Evolutionary conservation across 1,140 invertebrate species (phyloP).

Genomic region (Eciton burchellii): DNA sequence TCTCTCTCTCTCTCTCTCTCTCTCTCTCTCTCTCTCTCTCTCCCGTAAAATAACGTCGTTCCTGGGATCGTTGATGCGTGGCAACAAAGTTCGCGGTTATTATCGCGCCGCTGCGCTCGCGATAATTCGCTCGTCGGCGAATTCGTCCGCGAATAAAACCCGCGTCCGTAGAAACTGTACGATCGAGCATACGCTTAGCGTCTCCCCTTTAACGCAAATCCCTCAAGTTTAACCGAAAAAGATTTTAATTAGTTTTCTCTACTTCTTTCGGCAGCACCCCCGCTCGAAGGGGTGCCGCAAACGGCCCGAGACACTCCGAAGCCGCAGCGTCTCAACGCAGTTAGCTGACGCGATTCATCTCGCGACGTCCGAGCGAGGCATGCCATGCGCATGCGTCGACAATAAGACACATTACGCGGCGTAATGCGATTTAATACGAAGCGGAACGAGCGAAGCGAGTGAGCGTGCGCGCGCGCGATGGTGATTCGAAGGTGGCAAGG

Average conservation of each 20-base stretch:
- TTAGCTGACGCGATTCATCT: conserved; percentile 25
- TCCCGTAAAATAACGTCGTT: conserved; percentile 41
- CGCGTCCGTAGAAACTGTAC: no score
- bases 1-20: no score
- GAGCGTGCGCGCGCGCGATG: conserved; percentile 1
- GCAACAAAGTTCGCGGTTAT: conserved; percentile 20
- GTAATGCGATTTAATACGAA: conserved; percentile 51
- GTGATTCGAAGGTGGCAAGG: conserved; percentile 69
- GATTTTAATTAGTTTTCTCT: no score
- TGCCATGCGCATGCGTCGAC: conserved; percentile 9
- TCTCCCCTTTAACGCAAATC: no score
- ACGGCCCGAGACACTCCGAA: conserved; percentile 9
- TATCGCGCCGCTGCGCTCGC: no score
- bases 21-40: no score
- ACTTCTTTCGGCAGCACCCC: no score
- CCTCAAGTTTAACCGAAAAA: no score
- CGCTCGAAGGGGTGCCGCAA: no score
- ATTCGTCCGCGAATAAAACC: no score
- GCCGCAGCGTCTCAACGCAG: neutral
- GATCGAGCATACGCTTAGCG: no score
- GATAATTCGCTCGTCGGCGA: no score
- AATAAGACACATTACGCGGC: conserved; percentile 47
- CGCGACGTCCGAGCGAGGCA: neutral
- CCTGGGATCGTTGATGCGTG: conserved; percentile 15
- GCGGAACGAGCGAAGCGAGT: conserved; percentile 45